phyloP scores from a whole-genome alignment of 2,113 vertebrate genomes.

The Hylia prasina region DNA sequence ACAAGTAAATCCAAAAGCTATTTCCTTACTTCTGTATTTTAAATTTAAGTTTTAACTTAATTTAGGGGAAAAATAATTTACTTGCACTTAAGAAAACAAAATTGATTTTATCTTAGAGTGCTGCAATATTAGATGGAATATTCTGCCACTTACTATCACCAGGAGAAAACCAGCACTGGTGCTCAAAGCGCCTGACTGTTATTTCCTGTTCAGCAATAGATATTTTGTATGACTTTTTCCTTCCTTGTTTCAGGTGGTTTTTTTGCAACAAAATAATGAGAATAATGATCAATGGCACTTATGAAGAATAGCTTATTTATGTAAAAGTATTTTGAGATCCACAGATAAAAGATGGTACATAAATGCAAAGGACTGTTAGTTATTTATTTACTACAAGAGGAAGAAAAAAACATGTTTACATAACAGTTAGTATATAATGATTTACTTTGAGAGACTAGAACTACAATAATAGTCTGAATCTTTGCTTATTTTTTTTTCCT shows the following conservation, averaged over 20 bases:
- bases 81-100: not conserved
- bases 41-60: constrained; percentile 3
- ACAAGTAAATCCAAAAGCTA: not conserved
- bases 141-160: not conserved
- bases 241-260: not conserved
- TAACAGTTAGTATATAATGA: not conserved
- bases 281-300: not conserved
- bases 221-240: not conserved
- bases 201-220: not conserved
- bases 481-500: not conserved
- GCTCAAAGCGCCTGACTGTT: not conserved
- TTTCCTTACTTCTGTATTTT: not conserved
- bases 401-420: not conserved
- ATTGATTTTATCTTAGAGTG: not conserved
- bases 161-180: not conserved
- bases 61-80: not conserved
- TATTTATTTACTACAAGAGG: not conserved
- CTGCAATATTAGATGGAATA: not conserved
- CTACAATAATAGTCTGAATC: not conserved
- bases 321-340: constrained; percentile 27
- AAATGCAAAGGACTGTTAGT: not conserved
- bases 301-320: not conserved
- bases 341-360: constrained; percentile 6
- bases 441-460: not conserved
- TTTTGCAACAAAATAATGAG: not conserved